Conservation (phyloP, 2,888 invertebrate species). For the Acleris laterana region DNA sequence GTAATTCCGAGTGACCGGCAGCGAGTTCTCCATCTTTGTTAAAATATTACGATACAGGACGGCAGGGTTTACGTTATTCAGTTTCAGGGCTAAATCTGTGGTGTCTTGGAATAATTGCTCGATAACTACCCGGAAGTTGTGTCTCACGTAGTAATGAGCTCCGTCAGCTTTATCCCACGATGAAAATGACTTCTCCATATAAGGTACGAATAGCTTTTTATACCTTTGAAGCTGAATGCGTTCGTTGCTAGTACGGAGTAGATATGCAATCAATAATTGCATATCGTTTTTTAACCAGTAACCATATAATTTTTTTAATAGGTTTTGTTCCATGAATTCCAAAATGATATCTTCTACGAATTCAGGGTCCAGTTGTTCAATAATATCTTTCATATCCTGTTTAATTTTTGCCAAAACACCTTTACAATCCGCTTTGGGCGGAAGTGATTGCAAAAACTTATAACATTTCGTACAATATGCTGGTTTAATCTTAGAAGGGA, state of each 20-base stretch:
- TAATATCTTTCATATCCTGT: conserved; percentile 41
- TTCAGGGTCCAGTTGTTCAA: conserved; percentile 50
- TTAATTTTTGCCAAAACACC: conserved; percentile 42
- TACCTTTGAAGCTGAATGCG: conserved; percentile 48
- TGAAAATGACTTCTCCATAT: conserved; percentile 47
- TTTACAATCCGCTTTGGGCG: conserved; percentile 47
- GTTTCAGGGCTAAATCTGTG: conserved; percentile 5
- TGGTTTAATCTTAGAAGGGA: conserved; percentile 49
- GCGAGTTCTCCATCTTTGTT: conserved; percentile 13
- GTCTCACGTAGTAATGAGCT: conserved; percentile 18
- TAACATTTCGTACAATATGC: conserved; percentile 55
- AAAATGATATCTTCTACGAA: conserved; percentile 50
- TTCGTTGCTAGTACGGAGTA: conserved; percentile 48
- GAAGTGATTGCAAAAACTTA: conserved; percentile 49
- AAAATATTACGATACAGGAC: conserved; percentile 11
- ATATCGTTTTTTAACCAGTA: conserved; percentile 14
- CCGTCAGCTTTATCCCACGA: conserved; percentile 43
- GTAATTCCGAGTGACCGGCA: conserved; percentile 16
- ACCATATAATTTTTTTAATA: conserved; percentile 21
- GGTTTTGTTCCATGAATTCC: conserved; percentile 33
- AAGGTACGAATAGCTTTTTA: conserved; percentile 45
- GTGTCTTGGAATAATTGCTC: neutral
- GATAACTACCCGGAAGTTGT: conserved; percentile 9
- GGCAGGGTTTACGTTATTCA: conserved; percentile 20
- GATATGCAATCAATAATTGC: conserved; percentile 45